Evolutionary conservation across 1,140 invertebrate genomes (phyloP).

Genomic region (Oedothorax gibbosus): DNA sequence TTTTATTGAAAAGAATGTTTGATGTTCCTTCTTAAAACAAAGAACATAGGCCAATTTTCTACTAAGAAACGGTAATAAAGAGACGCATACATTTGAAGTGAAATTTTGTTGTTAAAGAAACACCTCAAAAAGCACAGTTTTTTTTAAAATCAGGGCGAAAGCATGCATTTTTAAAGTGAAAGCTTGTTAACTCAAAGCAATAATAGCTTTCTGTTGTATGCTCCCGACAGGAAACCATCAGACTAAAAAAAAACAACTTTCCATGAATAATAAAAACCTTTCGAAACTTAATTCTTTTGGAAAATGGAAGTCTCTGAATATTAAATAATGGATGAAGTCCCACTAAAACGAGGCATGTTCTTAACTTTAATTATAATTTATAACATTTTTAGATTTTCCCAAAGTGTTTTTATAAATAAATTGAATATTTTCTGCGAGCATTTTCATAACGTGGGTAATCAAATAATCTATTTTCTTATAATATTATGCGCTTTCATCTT

Average conservation of each 20-base stretch:
- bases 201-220: conserved; percentile 11
- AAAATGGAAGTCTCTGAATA: background rate
- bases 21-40: too few species aligned
- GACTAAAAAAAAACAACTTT: conserved; percentile 4
- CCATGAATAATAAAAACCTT: conserved; percentile 22
- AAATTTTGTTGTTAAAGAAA: too few species aligned
- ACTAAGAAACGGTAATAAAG: too few species aligned
- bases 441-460: background rate
- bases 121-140: too few species aligned
- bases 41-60: too few species aligned
- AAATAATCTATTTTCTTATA: background rate
- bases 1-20: too few species aligned
- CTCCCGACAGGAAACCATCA: background rate
- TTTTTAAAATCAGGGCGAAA: background rate
- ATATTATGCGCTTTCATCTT: background rate
- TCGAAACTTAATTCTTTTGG: background rate
- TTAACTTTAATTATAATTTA: conserved; percentile 29
- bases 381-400: background rate
- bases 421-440: too few species aligned
- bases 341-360: background rate
- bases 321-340: conserved; percentile 3
- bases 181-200: conserved; percentile 12
- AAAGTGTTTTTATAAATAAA: background rate
- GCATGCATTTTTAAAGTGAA: conserved; percentile 10
- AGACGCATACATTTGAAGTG: too few species aligned